These are phyloP conservation scores for Oxyura jamaicensis DNA, from an alignment of 2,113 vertebrate species.

Conservation along the genomic window DNA sequence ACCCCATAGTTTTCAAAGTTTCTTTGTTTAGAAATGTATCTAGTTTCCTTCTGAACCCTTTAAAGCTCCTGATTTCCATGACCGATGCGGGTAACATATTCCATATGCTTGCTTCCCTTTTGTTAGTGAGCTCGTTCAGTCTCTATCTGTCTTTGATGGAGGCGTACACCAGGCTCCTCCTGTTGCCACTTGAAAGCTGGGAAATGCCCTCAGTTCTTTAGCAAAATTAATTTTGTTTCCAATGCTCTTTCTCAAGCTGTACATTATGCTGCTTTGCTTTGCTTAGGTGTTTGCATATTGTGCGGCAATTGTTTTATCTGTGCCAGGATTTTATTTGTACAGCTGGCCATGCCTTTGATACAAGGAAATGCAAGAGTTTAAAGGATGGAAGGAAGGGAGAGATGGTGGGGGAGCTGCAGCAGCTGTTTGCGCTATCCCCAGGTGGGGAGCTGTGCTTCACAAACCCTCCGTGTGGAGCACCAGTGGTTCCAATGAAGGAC, in stretches of 20 bases:
- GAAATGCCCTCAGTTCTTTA: conserved; percentile 12
- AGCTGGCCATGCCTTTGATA: conserved; percentile 59
- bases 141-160: background rate
- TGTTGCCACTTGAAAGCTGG: conserved; percentile 27
- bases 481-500: accelerated
- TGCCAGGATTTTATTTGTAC: conserved; percentile 64
- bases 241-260: background rate
- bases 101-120: background rate
- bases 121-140: background rate
- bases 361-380: background rate
- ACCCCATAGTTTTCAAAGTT: background rate
- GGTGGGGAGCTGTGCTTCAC: background rate
- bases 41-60: conserved; percentile 36
- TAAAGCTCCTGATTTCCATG: background rate
- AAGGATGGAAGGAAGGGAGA: background rate
- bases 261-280: background rate
- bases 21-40: conserved; percentile 39
- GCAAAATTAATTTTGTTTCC: background rate
- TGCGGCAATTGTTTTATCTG: background rate
- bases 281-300: conserved; percentile 7
- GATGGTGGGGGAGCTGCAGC: background rate
- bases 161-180: background rate
- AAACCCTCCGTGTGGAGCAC: accelerated
- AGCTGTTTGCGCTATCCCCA: accelerated
- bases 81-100: background rate